phyloP scores from a whole-genome alignment of 2,113 vertebrate species.

The Turnix velox region DNA sequence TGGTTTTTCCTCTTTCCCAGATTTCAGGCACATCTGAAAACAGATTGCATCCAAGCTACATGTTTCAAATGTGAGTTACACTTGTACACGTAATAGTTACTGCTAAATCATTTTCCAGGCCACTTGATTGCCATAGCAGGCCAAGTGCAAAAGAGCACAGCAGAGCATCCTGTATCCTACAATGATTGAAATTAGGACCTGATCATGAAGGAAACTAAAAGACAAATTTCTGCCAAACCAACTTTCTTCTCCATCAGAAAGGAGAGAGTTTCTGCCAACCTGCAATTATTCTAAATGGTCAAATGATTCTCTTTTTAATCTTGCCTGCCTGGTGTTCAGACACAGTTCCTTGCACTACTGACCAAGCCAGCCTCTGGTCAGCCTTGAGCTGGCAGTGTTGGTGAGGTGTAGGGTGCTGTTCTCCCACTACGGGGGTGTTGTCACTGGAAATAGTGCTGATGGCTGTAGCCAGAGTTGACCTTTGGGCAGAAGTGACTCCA shows the following conservation, averaged over 20 bases:
- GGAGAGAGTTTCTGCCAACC: background rate
- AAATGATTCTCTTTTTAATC: background rate
- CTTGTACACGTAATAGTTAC: background rate
- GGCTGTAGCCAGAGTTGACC: background rate
- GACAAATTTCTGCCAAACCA: background rate
- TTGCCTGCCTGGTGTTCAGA: background rate
- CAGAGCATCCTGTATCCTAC: background rate
- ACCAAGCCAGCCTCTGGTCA: background rate
- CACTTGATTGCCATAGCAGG: background rate
- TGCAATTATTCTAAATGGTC: background rate
- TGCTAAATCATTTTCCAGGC: background rate
- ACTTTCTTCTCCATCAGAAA: background rate
- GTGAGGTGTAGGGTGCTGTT: background rate
- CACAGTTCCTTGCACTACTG: rapidly evolving
- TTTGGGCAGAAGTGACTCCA: background rate
- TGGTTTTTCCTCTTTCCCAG: background rate
- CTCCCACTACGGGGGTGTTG: background rate
- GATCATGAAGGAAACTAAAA: background rate
- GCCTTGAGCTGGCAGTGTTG: rapidly evolving
- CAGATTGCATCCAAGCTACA: background rate
- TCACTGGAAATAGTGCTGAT: background rate
- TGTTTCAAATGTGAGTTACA: background rate
- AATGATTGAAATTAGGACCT: background rate
- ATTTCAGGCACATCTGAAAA: background rate
- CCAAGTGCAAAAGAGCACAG: background rate